These are phyloP conservation scores for Bombus breviceps DNA, from an alignment of 1,140 invertebrate genomes.

Conservation along the genomic window DNA sequence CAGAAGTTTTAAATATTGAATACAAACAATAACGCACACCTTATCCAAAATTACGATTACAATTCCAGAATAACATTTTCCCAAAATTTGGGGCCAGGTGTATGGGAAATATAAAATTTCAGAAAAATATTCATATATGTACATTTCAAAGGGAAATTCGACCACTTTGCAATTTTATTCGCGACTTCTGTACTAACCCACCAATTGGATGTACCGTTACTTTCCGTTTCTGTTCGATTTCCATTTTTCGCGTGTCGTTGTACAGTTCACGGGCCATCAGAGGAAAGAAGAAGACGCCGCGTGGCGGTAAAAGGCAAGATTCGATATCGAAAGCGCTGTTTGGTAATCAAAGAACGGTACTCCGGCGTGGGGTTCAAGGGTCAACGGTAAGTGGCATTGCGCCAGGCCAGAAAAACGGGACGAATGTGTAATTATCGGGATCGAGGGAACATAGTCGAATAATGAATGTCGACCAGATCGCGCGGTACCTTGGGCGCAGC, in stretches of 20 bases:
- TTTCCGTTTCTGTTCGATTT: constrained; percentile 5
- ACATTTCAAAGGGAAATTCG: too few relatives aligned
- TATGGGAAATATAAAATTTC: too few relatives aligned
- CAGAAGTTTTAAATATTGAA: too few relatives aligned
- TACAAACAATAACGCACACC: too few relatives aligned
- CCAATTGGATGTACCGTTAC: constrained; percentile 1
- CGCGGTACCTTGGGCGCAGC: constrained; percentile 5
- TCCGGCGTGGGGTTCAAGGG: background rate
- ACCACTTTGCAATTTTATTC: background rate
- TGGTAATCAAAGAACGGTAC: constrained; percentile 42
- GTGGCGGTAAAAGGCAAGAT: background rate
- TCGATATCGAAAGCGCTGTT: constrained; percentile 29
- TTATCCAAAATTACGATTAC: background rate
- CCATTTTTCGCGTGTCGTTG: constrained; percentile 13
- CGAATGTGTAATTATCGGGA: constrained; percentile 43
- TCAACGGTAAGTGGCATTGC: constrained; percentile 29
- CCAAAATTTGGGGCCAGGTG: rapidly evolving
- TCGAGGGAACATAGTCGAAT: background rate
- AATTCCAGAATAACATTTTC: background rate
- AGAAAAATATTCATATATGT: too few relatives aligned
- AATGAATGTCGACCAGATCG: constrained; percentile 32
- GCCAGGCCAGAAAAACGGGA: constrained; percentile 12
- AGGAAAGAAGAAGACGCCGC: too few relatives aligned
- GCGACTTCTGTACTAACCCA: background rate
- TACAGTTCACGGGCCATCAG: background rate